Percentiles rank a stretch among this genome's conserved stretches.
phyloP scores from a whole-genome alignment of 2,797 vertebrate genomes.

The Telmatherina bonti region DNA sequence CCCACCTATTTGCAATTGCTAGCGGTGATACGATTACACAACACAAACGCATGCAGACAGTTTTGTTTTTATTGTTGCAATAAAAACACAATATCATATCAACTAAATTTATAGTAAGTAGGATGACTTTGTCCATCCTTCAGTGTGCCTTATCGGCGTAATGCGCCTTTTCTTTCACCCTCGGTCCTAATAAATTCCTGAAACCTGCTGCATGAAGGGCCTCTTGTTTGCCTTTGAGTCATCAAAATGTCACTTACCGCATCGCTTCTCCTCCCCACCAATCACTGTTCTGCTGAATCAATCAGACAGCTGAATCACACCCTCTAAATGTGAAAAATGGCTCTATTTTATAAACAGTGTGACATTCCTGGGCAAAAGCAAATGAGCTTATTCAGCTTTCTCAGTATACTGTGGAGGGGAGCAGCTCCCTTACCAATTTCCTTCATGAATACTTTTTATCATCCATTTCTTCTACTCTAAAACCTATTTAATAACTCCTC shows the following conservation, averaged over 20 bases:
- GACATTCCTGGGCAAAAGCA: not conserved
- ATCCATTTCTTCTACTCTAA: not conserved
- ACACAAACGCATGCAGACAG: not conserved
- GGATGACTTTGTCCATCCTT: not conserved
- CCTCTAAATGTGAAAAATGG: not conserved
- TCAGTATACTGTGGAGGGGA: not conserved
- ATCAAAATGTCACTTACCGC: not conserved
- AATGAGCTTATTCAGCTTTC: not conserved
- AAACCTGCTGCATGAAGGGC: not conserved
- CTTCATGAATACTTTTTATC: not conserved
- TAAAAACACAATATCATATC: not conserved
- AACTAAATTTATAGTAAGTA: not conserved
- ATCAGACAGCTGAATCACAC: constrained; percentile 8
- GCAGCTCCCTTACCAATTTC: not conserved
- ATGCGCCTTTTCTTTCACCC: not conserved
- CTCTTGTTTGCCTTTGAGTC: constrained; percentile 14
- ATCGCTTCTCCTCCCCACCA: not conserved
- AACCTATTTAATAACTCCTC: not conserved
- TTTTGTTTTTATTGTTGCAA: not conserved
- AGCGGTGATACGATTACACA: constrained; percentile 69
- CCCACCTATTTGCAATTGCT: constrained; percentile 76
- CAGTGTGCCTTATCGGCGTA: not conserved
- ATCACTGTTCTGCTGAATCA: constrained; percentile 3
- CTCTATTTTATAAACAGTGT: not conserved
- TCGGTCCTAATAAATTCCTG: not conserved